Evolutionary conservation across 2,113 vertebrate species (phyloP).

Genomic region (Limnothrissa miodon): DNA sequence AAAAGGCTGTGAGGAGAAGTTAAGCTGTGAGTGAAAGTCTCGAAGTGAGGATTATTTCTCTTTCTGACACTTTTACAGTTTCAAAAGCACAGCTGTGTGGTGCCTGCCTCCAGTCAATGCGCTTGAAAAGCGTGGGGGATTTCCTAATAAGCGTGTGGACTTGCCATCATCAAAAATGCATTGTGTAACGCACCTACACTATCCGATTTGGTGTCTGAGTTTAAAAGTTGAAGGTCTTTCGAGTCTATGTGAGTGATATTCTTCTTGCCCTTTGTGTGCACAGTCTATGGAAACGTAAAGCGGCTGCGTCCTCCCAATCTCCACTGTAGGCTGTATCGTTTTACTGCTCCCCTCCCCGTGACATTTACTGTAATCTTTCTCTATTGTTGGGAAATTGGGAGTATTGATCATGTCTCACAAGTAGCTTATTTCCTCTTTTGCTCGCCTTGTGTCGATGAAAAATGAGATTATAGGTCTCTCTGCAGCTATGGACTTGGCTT

Average conservation of each 20-base stretch:
- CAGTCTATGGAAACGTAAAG: not conserved
- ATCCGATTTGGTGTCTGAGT: not conserved
- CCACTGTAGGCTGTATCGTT: not conserved
- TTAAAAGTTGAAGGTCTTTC: not conserved
- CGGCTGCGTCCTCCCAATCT: not conserved
- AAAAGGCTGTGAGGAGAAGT: not conserved
- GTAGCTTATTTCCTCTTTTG: constrained; percentile 6
- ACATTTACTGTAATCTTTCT: constrained; percentile 22
- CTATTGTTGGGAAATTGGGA: constrained; percentile 19
- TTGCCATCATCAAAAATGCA: not conserved
- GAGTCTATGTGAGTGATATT: not conserved
- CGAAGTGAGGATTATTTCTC: not conserved
- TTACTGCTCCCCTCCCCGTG: constrained; percentile 16
- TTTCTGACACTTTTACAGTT: not conserved
- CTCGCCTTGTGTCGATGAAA: constrained; percentile 18
- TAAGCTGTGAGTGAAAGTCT: not conserved
- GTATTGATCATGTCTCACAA: constrained; percentile 24
- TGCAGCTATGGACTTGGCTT: not conserved
- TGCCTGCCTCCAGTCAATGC: not conserved
- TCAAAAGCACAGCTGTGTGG: not conserved
- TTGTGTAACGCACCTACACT: not conserved
- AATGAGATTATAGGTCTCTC: not conserved
- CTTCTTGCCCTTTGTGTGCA: not conserved
- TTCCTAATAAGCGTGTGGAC: not conserved
- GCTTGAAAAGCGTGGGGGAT: not conserved